A percentile compares a stretch with the other conserved stretches of the same genome.
Conservation (phyloP, 2,113 vertebrate genomes). For the Theropithecus gelada region DNA sequence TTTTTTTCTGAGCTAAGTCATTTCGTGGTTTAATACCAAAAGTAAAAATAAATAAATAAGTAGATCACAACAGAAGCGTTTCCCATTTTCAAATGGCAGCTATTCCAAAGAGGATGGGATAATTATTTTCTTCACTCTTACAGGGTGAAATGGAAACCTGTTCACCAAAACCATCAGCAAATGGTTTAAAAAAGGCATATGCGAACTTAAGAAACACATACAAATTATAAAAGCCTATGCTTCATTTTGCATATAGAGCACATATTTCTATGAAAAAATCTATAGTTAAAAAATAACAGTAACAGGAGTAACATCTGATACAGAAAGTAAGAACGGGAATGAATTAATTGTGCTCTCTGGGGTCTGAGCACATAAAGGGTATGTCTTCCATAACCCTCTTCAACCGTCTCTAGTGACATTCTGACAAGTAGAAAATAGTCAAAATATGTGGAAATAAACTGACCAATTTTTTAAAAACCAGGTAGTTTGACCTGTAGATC, state of each 20-base stretch:
- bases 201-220: conserved; percentile 49
- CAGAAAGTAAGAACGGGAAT: neutral
- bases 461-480: neutral
- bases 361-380: accelerated
- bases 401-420: neutral
- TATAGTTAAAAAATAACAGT: neutral
- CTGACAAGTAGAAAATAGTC: too few relatives aligned
- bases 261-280: neutral
- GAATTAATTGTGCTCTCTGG: neutral
- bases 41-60: conserved; percentile 63
- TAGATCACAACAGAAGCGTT: conserved; percentile 65
- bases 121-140: conserved; percentile 43
- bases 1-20: conserved; percentile 56
- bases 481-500: neutral
- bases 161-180: neutral
- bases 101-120: conserved; percentile 58
- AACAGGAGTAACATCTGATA: neutral
- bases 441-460: neutral
- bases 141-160: conserved; percentile 53
- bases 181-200: neutral
- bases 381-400: neutral
- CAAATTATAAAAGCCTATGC: conserved; percentile 31
- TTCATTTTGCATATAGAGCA: conserved; percentile 9
- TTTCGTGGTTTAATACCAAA: conserved; percentile 63
- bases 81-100: conserved; percentile 68